Base-by-base conservation (phyloP, 2,888 invertebrate genomes). In the Drosophila differens region DNA sequence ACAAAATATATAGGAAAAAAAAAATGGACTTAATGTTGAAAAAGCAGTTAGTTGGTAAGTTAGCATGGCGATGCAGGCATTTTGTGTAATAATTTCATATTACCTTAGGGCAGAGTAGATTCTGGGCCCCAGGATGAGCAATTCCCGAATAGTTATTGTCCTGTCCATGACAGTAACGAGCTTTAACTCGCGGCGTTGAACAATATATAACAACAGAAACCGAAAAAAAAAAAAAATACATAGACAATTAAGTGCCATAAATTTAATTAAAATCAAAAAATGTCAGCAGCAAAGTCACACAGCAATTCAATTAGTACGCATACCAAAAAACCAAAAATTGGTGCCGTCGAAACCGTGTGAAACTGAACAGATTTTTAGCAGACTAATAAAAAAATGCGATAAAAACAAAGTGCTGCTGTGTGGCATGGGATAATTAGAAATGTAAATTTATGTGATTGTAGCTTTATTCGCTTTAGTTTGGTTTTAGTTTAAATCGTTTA, bases 191-290 rank as follows among this genome's bases (percentile, higher is more conserved):
- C 67, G 52, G 65, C 49, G 58, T 62, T 64, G 66, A 70, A 65
- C 76, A 72, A 60, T 77, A 81, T 73, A 68, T 77, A 72, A 77
- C 61, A 61, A 58, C 25, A 41, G 33, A 16, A 10, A 44, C 12
- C 30, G n/a, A 44, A 32, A 25, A 65, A 32, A 25, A 65, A 32
- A 25, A 65, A 64, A 63, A 60, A 37, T 10, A 4, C 33, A 51
- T 53, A 25, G 19, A 52, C 61, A 53, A 52, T 41, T 55, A 53
- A 69, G 69, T 74, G 66, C 74, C 82, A 79, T 81, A 83, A 80
- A 83, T 81, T 83, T 90, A 88, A 85, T 85, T 85, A 89, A 82
- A 85, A 70, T 74, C 76, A 74, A 82, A 89, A 90, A 87, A 74
- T 79, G 88, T 87, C 90, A 84, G 70, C 85, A 67, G 55, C 54